Conservation (phyloP, 2,888 invertebrate species). For the Drosophila helvetica region DNA sequence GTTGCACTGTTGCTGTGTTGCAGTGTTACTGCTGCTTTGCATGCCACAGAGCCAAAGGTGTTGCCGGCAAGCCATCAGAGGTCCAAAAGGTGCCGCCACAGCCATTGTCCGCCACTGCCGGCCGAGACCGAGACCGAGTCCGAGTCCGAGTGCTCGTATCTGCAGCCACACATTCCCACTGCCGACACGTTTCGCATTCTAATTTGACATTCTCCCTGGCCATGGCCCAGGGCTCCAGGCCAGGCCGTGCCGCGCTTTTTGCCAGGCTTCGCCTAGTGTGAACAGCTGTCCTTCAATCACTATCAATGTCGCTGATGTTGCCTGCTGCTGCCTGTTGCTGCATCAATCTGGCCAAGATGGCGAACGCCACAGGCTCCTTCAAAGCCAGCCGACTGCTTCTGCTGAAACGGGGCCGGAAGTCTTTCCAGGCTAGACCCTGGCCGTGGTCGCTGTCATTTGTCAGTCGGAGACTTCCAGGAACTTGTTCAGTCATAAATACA, state of each 20-base stretch:
- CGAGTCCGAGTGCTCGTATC: conserved; percentile 2
- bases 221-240: neutral
- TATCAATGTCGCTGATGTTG: conserved; percentile 64
- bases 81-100: conserved; percentile 65
- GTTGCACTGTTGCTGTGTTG: conserved; percentile 1
- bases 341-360: conserved; percentile 75
- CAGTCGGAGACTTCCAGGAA: conserved; percentile 67
- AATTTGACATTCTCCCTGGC: conserved; percentile 75
- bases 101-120: conserved; percentile 64
- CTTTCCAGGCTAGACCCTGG: conserved; percentile 47
- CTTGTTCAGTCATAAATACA: conserved; percentile 18
- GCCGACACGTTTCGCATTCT: conserved; percentile 82
- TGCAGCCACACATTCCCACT: conserved; percentile 55
- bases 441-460: conserved; percentile 64
- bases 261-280: conserved; percentile 67
- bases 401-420: conserved; percentile 75
- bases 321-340: conserved; percentile 46
- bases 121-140: too few relatives aligned
- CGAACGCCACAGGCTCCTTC: conserved; percentile 50
- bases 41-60: conserved; percentile 72
- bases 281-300: conserved; percentile 81
- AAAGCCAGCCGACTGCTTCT: conserved; percentile 67
- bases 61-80: conserved; percentile 70
- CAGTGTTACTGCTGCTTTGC: conserved; percentile 63
- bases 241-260: conserved; percentile 7